phyloP scores from a whole-genome alignment of 1,140 invertebrate species.

The Mizuhopecten yessoensis region DNA sequence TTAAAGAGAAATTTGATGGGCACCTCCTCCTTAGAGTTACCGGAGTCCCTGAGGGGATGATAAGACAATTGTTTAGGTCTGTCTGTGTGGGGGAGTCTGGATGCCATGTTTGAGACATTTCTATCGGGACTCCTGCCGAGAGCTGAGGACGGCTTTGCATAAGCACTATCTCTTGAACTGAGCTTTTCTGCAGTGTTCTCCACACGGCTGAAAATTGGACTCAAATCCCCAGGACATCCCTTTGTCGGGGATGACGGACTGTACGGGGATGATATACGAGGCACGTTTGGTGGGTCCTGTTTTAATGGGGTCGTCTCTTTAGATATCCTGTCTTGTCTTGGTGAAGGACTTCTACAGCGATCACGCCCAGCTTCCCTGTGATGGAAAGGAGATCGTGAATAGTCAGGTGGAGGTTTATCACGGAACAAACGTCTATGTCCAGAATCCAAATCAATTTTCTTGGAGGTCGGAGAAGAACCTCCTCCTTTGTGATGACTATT shows the following conservation, averaged over 20 bases:
- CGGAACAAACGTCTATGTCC: conserved; percentile 13
- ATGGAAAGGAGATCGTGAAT: not conserved
- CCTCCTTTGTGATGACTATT: not conserved
- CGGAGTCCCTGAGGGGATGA: no score
- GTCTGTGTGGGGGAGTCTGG: not conserved
- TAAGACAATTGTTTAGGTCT: no score
- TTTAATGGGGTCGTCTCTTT: not conserved
- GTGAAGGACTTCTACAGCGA: not conserved
- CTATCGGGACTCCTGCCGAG: not conserved
- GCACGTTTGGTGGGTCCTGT: not conserved
- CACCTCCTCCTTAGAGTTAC: not conserved
- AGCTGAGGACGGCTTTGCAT: not conserved
- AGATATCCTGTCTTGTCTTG: not conserved
- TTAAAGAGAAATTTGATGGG: not conserved
- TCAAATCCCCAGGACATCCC: not conserved
- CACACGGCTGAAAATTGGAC: not conserved
- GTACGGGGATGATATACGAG: not conserved
- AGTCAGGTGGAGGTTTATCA: conserved; percentile 11
- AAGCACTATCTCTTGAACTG: not conserved
- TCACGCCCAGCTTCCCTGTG: not conserved
- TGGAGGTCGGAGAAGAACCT: not conserved
- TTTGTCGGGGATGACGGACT: not conserved
- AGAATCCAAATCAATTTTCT: not conserved
- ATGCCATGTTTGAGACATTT: not conserved
- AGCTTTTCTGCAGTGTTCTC: not conserved